Evolutionary conservation across 2,113 vertebrate genomes (phyloP), one percentile per base, ranked within the genome.

Genomic region (Megaleporinus macrocephalus): DNA sequence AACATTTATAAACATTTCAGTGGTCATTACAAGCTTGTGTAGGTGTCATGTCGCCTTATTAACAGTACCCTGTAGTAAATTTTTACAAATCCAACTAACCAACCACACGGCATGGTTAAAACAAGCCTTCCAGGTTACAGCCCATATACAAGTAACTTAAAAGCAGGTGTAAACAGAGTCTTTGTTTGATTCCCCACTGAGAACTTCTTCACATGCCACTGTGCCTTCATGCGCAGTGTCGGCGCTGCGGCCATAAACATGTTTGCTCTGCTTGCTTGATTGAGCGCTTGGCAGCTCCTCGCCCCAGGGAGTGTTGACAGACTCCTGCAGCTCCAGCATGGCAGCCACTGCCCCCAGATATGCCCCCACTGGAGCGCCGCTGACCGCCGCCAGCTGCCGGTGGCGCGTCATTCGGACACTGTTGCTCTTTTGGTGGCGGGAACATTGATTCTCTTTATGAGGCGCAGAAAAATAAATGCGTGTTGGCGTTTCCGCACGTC

Each of bases 391-490:
- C 66, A 78, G 61, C 26, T 53, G n/a, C 77, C 71, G 24, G 24
- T 59, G 22, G 72, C 72, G 33, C 15, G 26, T 30, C 66, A 79
- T 78, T 47, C 83, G 91, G 88, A 85, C 83, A 74, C 79, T 91
- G 91, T 89, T 89, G 57, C 89, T 88, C 84, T 87, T 84, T 90
- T 85, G 78, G 82, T 79, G 88, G 83, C 87, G 80, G 88, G 86
- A 89, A 83, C 79, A 88, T 87, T 84, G 78, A 89, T 92, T 92
- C 80, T 85, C 90, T 88, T 74, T 89, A 79, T 87, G 75, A 89
- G 89, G 85, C 86, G 86, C 88, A 79, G 87, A 87, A 88, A 61
- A 84, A 77, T 80, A 57, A 89, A 85, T 49, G 73, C 68, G 84
- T 80, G 84, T 80, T 91, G 80, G 86, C 81, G 69, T 92, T 90